Conservation (phyloP, 2,888 invertebrate species). For the Tiliacea aurago region DNA sequence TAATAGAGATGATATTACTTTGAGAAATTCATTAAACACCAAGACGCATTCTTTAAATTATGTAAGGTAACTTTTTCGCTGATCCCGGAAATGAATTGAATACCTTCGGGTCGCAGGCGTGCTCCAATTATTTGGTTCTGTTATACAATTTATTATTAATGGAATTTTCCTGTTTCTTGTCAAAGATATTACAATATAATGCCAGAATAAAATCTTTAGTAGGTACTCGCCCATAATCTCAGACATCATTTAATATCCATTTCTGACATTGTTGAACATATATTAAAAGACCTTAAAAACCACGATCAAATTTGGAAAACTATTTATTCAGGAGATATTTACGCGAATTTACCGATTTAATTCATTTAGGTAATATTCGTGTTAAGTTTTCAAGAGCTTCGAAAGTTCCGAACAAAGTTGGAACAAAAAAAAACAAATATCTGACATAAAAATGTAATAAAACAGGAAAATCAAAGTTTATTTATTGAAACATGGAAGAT, state of each 20-base stretch:
- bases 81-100: slow-evolving; percentile 49
- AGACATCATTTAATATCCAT: slow-evolving; percentile 4
- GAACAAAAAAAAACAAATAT: neutral
- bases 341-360: slow-evolving; percentile 6
- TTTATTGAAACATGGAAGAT: no score
- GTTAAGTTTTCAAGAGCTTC: neutral
- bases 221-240: neutral
- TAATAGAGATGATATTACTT: slow-evolving; percentile 25
- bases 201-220: neutral
- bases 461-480: neutral
- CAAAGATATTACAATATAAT: slow-evolving; percentile 27
- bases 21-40: slow-evolving; percentile 18
- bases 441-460: neutral
- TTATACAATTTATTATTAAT: slow-evolving; percentile 38
- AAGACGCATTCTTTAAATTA: slow-evolving; percentile 31
- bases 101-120: slow-evolving; percentile 44
- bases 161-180: slow-evolving; percentile 11
- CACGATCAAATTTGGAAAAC: neutral
- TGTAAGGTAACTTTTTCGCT: slow-evolving; percentile 17
- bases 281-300: slow-evolving; percentile 7
- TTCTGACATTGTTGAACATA: neutral
- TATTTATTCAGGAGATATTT: neutral
- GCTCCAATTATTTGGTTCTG: slow-evolving; percentile 45
- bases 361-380: neutral
- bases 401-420: neutral